Base-by-base conservation (phyloP, 2,888 invertebrate species). In the Drosophila hamatofila region DNA sequence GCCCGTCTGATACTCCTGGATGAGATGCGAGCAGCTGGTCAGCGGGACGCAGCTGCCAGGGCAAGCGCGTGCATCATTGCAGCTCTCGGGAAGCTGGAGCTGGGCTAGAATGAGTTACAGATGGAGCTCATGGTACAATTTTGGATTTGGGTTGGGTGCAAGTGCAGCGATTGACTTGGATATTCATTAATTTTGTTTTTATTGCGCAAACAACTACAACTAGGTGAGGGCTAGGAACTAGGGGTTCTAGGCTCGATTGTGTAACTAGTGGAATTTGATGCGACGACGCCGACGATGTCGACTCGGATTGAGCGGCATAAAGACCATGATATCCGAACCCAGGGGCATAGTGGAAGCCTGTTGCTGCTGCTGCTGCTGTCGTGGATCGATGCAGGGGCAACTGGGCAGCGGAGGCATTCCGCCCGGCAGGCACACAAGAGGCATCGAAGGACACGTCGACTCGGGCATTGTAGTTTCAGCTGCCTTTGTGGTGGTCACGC, bases 11-110 rank as follows among this genome's bases (percentile, higher is more conserved):
- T 84, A 91, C 48, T 88, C 89, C 61, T 90, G 88, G n/a, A 94
- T 66, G n/a, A 96, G 90, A 0, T 91, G 88, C 0, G 92, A 90
- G 79, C 96, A 96, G 8, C 89, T 79, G 64, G 91, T 92, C n/a
- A 96, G 93, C 51, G 93, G 93, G 4, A 94, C 87, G 80, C 96
- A 96, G 14, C 70, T 78, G 6, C 96, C 96, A 1, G 78, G 71
- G 63, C 92, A 91, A 25, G 92, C 92, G 21, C 92, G 90, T 2
- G 94, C 94, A 44, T 94, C 94, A 16, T 84, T 83, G 84, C 95
- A 96, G 51, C 69, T 57, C 42, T 54, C 25, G 16, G 54, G 37
- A 2, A 25, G 41, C 55, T 57, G 44, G 0, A 35, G 57, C 44
- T 57, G 44, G 23, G 88, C 92, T 92, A 76, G 41, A 89, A 80